Conservation (phyloP, 2,888 invertebrate species). For the Bursaphelenchus okinawaensis region DNA sequence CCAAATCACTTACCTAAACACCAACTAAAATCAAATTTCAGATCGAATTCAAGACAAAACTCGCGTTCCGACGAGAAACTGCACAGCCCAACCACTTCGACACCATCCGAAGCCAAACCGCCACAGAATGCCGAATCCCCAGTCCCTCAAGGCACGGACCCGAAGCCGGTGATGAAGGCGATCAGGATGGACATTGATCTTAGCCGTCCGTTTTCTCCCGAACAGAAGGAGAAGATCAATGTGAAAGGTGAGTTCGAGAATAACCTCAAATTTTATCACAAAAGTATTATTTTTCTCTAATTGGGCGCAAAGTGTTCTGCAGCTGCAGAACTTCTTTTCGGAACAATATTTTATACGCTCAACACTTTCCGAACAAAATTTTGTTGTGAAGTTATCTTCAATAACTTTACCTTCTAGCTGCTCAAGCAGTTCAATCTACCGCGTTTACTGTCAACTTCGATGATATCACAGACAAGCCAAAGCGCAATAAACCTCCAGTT, state of each 20-base stretch:
- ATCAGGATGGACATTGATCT: slow-evolving; percentile 41
- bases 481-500: slow-evolving; percentile 13
- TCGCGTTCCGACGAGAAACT: background rate
- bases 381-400: too few species aligned
- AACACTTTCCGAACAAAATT: too few species aligned
- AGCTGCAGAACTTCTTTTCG: too few species aligned
- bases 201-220: slow-evolving; percentile 20
- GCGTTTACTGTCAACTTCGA: slow-evolving; percentile 40
- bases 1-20: too few species aligned
- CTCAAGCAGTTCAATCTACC: slow-evolving; percentile 23
- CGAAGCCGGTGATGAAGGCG: slow-evolving; percentile 27
- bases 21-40: background rate
- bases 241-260: slow-evolving; percentile 15
- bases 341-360: too few species aligned
- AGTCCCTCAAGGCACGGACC: slow-evolving; percentile 1
- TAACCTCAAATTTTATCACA: too few species aligned
- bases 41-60: slow-evolving; percentile 7
- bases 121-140: slow-evolving; percentile 2
- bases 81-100: slow-evolving; percentile 4
- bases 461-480: slow-evolving; percentile 19
- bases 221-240: slow-evolving; percentile 8
- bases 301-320: too few species aligned
- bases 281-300: too few species aligned
- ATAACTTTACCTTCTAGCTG: slow-evolving; percentile 3
- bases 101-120: background rate